Evolutionary conservation across 2,888 invertebrate species (phyloP).

Genomic region (Uloborus plumipes): DNA sequence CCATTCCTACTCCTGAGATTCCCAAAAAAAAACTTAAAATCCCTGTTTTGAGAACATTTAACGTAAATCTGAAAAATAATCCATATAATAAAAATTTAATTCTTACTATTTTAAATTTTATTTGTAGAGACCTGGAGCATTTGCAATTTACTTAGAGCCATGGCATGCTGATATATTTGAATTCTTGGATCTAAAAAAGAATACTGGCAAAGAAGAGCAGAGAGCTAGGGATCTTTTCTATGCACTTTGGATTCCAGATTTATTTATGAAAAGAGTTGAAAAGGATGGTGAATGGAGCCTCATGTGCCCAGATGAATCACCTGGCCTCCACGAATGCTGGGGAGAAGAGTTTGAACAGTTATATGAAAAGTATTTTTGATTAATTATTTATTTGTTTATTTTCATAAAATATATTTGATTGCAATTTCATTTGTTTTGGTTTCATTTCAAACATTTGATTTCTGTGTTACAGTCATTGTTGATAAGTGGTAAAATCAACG

Average conservation of each 20-base stretch:
- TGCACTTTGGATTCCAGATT: slow-evolving; percentile 97
- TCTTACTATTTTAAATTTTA: neutral
- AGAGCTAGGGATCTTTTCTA: slow-evolving; percentile 96
- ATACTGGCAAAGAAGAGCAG: slow-evolving; percentile 93
- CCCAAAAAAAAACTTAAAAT: too few relatives aligned
- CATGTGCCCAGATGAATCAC: slow-evolving; percentile 96
- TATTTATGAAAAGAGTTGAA: slow-evolving; percentile 96
- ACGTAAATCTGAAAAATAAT: too few relatives aligned
- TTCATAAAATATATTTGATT: neutral
- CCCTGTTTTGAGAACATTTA: too few relatives aligned
- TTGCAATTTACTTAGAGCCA: slow-evolving; percentile 97
- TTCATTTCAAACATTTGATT: too few relatives aligned
- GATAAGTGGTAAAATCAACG: too few relatives aligned
- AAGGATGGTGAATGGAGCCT: slow-evolving; percentile 89
- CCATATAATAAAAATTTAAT: too few relatives aligned
- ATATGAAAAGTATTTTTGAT: slow-evolving; percentile 78
- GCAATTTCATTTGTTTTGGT: too few relatives aligned
- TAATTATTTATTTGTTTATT: too few relatives aligned
- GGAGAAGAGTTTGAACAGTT: slow-evolving; percentile 93
- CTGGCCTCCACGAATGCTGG: slow-evolving; percentile 91
- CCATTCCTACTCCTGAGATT: too few relatives aligned
- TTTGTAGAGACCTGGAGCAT: slow-evolving; percentile 88
- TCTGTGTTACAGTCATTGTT: too few relatives aligned
- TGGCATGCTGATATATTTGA: slow-evolving; percentile 99
- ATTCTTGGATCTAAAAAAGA: slow-evolving; percentile 93